Evolutionary conservation across 2,888 invertebrate genomes (phyloP).

Genomic region (Nasonovia ribisnigri): DNA sequence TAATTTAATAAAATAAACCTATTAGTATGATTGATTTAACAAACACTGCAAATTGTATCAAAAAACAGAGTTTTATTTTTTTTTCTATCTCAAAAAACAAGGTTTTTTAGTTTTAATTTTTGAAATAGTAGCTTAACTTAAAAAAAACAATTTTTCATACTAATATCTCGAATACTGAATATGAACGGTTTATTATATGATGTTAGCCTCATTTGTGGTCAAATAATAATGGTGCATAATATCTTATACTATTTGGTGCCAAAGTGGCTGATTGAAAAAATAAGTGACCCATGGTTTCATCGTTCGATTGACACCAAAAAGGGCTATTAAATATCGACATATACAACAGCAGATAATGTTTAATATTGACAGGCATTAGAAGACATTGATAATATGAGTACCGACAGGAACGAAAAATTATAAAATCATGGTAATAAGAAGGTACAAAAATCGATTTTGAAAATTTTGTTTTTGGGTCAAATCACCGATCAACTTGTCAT

Average conservation of each 20-base stretch:
- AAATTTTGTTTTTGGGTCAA: neutral
- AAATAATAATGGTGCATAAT: no score
- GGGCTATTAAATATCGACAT: no score
- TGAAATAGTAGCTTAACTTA: neutral
- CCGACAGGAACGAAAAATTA: neutral
- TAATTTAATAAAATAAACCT: neutral
- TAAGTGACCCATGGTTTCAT: neutral
- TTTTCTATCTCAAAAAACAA: neutral
- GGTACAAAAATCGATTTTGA: neutral
- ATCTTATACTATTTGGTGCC: neutral
- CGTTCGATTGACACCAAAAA: no score
- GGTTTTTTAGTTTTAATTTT: neutral
- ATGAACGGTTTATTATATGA: neutral
- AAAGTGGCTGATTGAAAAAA: neutral
- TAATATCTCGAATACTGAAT: neutral
- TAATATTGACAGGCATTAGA: no score
- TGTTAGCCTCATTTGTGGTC: no score
- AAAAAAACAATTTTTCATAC: neutral
- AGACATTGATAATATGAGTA: neutral
- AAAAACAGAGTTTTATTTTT: neutral
- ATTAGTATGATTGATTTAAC: neutral
- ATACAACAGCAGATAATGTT: no score
- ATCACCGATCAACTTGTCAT: neutral
- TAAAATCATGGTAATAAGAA: neutral
- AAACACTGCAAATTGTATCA: neutral